These are phyloP conservation scores for Tetramorium simillimum DNA, from an alignment of 1,140 invertebrate genomes.

Conservation along the genomic window DNA sequence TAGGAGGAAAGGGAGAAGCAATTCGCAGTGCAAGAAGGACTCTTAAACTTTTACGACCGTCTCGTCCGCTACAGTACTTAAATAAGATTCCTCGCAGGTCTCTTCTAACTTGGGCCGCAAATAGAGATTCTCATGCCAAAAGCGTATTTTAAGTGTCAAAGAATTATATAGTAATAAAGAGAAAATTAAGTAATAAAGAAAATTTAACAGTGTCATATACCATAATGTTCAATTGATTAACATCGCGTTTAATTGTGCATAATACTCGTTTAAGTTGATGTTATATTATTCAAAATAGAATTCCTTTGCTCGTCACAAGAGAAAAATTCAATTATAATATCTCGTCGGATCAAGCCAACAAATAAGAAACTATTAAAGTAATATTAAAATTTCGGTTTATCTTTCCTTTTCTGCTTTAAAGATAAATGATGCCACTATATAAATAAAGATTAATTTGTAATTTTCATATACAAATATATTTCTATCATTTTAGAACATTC, in stretches of 20 bases:
- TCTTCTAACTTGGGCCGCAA: slow-evolving; percentile 31
- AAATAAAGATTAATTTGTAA: neutral
- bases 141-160: neutral
- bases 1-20: slow-evolving; percentile 41
- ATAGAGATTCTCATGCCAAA: slow-evolving; percentile 17
- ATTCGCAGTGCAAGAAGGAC: slow-evolving; percentile 49
- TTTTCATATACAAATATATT: neutral
- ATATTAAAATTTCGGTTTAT: neutral
- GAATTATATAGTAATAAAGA: neutral
- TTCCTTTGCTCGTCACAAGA: neutral
- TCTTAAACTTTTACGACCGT: slow-evolving; percentile 54
- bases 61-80: slow-evolving; percentile 30
- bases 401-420: neutral
- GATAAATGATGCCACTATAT: neutral
- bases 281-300: neutral
- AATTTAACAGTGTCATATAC: neutral
- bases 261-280: neutral
- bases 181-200: neutral
- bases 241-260: neutral
- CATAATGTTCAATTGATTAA: neutral
- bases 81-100: slow-evolving; percentile 54
- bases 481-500: neutral
- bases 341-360: neutral
- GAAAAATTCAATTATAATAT: neutral
- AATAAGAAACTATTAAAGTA: neutral